These are phyloP conservation scores for Hemiprocne comata DNA, from an alignment of 2,113 vertebrate genomes.

Conservation along the genomic window DNA sequence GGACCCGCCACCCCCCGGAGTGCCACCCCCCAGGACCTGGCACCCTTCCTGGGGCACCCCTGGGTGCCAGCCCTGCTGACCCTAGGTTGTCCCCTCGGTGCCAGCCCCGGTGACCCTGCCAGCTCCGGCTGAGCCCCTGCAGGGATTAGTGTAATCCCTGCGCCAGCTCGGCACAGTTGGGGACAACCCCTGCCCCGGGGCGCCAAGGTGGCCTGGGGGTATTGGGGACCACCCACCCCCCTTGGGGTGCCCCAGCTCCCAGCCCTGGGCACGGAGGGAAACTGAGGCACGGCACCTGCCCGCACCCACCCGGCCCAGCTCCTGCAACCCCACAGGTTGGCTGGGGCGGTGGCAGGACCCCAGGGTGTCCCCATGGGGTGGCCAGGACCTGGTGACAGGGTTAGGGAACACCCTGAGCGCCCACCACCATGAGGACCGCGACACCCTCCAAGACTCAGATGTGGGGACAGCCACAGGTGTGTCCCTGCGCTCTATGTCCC, in stretches of 20 bases:
- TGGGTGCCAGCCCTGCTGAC: background rate
- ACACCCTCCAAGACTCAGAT: background rate
- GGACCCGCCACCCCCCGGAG: background rate
- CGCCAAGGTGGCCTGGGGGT: background rate
- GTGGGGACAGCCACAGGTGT: background rate
- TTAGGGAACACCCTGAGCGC: background rate
- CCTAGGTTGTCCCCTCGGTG: background rate
- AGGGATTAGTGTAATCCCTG: background rate
- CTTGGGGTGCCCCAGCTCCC: background rate
- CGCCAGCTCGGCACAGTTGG: background rate
- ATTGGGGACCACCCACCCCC: too few relatives aligned
- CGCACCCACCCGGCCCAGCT: background rate
- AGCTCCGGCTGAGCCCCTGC: background rate
- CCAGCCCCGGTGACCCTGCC: background rate
- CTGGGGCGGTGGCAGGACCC: too few relatives aligned
- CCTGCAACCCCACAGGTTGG: background rate
- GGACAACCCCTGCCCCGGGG: background rate
- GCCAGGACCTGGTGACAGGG: background rate
- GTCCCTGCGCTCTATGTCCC: too few relatives aligned
- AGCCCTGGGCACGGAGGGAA: background rate
- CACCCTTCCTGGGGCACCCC: background rate
- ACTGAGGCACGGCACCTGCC: background rate
- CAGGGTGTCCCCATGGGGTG: background rate
- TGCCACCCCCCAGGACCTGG: background rate
- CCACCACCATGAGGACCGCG: background rate